Percentiles rank a stretch among this genome's conserved stretches.
These are phyloP conservation scores for Caenorhabditis wallacei DNA, from an alignment of 2,888 invertebrate genomes.

Conservation along the genomic window DNA sequence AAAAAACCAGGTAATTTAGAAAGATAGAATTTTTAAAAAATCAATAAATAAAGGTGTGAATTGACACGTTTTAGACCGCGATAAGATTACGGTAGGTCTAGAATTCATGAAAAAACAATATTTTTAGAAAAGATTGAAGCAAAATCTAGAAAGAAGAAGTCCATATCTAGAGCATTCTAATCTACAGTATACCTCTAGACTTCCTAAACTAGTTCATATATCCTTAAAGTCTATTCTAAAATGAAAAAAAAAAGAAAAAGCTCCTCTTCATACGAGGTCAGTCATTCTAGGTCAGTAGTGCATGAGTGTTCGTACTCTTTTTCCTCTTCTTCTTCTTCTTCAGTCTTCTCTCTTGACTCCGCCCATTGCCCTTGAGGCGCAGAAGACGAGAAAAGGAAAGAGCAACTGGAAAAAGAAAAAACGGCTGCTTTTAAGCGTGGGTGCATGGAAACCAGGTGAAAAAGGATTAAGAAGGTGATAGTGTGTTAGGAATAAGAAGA, in stretches of 20 bases:
- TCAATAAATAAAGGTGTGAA: too few species aligned
- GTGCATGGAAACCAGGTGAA: constrained; percentile 12
- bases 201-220: too few species aligned
- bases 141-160: too few species aligned
- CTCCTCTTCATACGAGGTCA: background rate
- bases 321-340: background rate
- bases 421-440: background rate
- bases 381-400: constrained; percentile 10
- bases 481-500: background rate
- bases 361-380: constrained; percentile 27
- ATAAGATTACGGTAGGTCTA: too few species aligned
- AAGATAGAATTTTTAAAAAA: too few species aligned
- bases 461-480: constrained; percentile 6
- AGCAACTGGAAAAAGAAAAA: constrained; percentile 1
- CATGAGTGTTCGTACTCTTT: constrained; percentile 32
- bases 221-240: background rate
- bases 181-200: too few species aligned
- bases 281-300: constrained; percentile 47
- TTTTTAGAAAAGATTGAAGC: too few species aligned
- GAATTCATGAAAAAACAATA: too few species aligned
- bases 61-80: too few species aligned
- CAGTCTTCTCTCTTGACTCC: constrained; percentile 11
- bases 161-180: too few species aligned
- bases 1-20: too few species aligned
- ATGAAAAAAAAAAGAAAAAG: constrained; percentile 6